Evolutionary conservation across 2,113 vertebrate species (phyloP), one percentile per base, ranked within the genome.

Genomic region (Brevimyrus niger): DNA sequence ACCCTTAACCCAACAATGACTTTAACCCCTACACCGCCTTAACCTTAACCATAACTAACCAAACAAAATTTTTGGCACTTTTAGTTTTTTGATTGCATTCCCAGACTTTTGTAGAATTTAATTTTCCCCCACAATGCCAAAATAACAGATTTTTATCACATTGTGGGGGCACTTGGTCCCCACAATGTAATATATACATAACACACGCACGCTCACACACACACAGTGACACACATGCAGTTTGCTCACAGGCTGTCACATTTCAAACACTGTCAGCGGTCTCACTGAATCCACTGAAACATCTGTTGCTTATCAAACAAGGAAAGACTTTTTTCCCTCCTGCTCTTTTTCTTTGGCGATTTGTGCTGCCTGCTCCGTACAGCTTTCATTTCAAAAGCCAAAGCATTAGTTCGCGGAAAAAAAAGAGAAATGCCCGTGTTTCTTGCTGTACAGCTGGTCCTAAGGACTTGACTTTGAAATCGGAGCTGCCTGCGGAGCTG

Each of bases 281-380:
- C 91, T 92, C 91, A 85, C 88, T 88, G 93, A 95, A 94, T 95
- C 94, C 95, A 93, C 89, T 90, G 92, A 94, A 85, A 96, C 97
- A 97, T 97, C 96, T 97, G 97, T 92, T 95, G 91, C 93, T 93
- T 96, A 95, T 97, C 97, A 96, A 95, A 96, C 93, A 91, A 94
- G 92, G 87, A 90, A 90, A 91, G 94, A 92, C 82, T 89, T 93
- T 95, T 94, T 92, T 89, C 31, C 93, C 94, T 93, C 55, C 44
- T 50, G 17, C 19, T 7, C 17, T 91, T 90, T 94, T 91, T 90
- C 47, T 93, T 95, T 3, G n/a, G n/a, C 85, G 85, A 87, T 87
- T 87, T 87, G 95, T 95, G 95, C 11, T 27, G 90, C 95, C 94
- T 94, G 95, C 92, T 93, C 93, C 92, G 92, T 88, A 92, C 92